These are phyloP conservation scores for Microtus pennsylvanicus DNA, from an alignment of 2,113 vertebrate genomes.

Conservation along the genomic window DNA sequence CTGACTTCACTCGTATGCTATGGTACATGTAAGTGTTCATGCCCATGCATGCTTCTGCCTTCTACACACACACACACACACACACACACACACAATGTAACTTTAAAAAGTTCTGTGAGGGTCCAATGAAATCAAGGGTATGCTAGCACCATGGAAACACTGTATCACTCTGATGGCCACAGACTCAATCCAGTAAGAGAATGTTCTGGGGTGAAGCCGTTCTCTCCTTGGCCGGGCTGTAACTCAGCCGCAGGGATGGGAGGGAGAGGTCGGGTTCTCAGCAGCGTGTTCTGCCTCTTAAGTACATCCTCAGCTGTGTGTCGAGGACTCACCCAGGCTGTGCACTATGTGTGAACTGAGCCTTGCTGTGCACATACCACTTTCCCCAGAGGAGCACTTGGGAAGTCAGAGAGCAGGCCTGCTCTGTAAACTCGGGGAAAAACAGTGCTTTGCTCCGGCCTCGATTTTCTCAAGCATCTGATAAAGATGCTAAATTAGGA, in stretches of 20 bases:
- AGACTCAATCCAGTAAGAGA: constrained; percentile 18
- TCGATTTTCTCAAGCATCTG: neutral
- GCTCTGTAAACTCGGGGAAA: neutral
- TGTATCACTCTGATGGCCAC: constrained; percentile 13
- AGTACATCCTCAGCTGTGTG: constrained; percentile 59
- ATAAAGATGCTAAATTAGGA: neutral
- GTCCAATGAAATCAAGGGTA: constrained; percentile 17
- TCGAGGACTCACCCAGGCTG: constrained; percentile 55
- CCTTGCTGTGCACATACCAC: constrained; percentile 44
- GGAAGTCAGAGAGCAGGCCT: neutral
- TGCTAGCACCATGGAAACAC: constrained; percentile 2
- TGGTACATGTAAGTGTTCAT: neutral
- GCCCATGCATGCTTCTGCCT: neutral
- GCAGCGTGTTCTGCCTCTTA: neutral
- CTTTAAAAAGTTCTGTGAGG: neutral
- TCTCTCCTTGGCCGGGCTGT: constrained; percentile 37
- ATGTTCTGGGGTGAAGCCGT: constrained; percentile 53
- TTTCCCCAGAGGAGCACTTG: constrained; percentile 46
- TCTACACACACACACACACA: too few species aligned
- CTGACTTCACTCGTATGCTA: neutral
- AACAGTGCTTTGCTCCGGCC: neutral
- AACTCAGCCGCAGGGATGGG: constrained; percentile 46
- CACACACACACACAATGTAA: neutral
- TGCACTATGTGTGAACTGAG: neutral
- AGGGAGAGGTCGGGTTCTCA: neutral